Conservation (phyloP, 2,797 vertebrate species). For the Propithecus perrieri region DNA sequence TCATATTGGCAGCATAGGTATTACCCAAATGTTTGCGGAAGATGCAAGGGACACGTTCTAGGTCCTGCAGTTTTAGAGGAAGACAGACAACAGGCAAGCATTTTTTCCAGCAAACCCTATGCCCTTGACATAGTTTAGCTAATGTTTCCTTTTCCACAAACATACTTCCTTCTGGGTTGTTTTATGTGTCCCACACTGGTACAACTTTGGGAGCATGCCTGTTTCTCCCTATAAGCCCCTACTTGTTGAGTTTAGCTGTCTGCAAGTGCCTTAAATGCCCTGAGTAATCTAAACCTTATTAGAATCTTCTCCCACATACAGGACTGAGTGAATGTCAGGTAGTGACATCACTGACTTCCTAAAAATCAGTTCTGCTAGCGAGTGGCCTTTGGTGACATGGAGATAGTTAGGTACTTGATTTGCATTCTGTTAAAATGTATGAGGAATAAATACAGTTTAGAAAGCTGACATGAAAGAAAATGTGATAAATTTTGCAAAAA, state of each 20-base stretch:
- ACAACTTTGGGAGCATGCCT: not conserved
- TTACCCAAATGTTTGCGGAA: not conserved
- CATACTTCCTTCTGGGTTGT: not conserved
- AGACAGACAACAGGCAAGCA: not conserved
- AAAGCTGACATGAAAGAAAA: not conserved
- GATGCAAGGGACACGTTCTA: not conserved
- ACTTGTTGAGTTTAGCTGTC: not conserved
- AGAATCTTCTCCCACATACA: not conserved
- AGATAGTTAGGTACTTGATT: not conserved
- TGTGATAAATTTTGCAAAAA: not conserved
- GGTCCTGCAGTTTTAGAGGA: conserved; percentile 4
- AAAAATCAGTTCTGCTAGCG: not conserved
- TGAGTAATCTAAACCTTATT: not conserved
- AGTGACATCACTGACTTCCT: not conserved
- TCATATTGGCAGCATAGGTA: not conserved
- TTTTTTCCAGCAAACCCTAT: not conserved
- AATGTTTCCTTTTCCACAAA: not conserved
- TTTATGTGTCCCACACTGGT: not conserved
- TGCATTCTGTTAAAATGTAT: not conserved
- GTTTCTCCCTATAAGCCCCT: not conserved
- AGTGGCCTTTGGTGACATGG: not conserved
- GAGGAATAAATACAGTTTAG: not conserved
- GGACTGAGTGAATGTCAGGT: not conserved
- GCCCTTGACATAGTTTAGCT: not conserved
- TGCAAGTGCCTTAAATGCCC: not conserved